Percentiles rank a stretch among this genome's conserved stretches.
These are phyloP conservation scores for Psammodynastes pulverulentus DNA, from an alignment of 2,113 vertebrate species.

Conservation along the genomic window DNA sequence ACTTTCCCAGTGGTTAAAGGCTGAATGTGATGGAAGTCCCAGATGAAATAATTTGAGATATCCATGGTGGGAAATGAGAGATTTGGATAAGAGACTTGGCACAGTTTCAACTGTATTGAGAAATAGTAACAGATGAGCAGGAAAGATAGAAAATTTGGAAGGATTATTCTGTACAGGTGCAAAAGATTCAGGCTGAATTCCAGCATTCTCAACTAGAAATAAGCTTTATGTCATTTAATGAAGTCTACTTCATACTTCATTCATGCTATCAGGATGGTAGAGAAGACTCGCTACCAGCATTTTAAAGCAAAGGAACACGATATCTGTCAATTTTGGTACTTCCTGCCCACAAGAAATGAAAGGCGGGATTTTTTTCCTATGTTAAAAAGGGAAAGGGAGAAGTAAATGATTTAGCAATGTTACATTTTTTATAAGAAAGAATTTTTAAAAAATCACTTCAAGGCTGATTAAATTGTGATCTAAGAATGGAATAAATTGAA, in stretches of 20 bases:
- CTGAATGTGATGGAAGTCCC: not conserved
- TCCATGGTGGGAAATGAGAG: not conserved
- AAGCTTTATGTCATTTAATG: not conserved
- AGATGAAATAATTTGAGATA: not conserved
- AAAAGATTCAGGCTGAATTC: not conserved
- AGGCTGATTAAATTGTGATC: not conserved
- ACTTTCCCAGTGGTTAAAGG: not conserved
- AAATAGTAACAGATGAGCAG: not conserved
- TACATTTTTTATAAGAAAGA: not conserved
- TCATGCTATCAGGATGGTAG: not conserved
- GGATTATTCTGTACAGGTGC: not conserved
- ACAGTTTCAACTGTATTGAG: not conserved
- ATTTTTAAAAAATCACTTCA: not conserved
- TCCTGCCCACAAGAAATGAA: not conserved
- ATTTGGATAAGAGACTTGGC: not conserved
- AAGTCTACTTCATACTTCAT: too few relatives aligned
- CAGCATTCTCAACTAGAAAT: not conserved
- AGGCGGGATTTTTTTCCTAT: not conserved
- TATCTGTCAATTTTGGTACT: not conserved
- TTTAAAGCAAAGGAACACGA: not conserved
- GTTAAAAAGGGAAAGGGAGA: not conserved
- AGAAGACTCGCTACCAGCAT: not conserved
- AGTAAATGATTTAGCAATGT: not conserved
- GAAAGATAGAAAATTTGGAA: not conserved
- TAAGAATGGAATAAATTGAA: not conserved